A percentile compares a stretch with the other conserved stretches of the same genome.
phyloP scores from a whole-genome alignment of 2,888 invertebrate species.

The Brachypalpus laphriformis region DNA sequence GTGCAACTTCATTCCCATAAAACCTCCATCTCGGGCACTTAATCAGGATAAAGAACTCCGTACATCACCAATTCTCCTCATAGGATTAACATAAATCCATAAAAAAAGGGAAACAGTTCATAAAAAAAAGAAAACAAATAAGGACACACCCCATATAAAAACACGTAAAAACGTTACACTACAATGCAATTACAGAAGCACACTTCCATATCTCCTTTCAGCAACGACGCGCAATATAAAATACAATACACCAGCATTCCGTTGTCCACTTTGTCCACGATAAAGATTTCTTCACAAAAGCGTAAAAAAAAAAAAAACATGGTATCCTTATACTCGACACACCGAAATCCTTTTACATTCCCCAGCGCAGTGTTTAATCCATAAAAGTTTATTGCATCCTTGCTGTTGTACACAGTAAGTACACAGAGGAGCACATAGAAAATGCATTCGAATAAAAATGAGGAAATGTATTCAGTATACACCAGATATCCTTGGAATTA shows the following conservation, averaged over 20 bases:
- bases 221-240: not conserved
- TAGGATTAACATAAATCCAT: conserved; percentile 56
- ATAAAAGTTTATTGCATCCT: conserved; percentile 65
- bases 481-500: conserved; percentile 52
- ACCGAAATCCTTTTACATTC: conserved; percentile 49
- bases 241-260: conserved; percentile 18
- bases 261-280: conserved; percentile 64
- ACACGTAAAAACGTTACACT: conserved; percentile 23
- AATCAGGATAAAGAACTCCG: conserved; percentile 51
- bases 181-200: conserved; percentile 46
- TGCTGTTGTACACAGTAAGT: not conserved
- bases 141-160: conserved; percentile 9
- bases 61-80: conserved; percentile 26
- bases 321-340: conserved; percentile 45
- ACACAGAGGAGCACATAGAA: conserved; percentile 10
- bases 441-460: conserved; percentile 50
- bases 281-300: conserved; percentile 30
- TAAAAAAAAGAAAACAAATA: conserved; percentile 13
- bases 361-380: conserved; percentile 52
- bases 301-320: conserved; percentile 3
- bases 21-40: conserved; percentile 24
- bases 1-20: conserved; percentile 32
- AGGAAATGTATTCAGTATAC: conserved; percentile 34
- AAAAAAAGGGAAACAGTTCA: conserved; percentile 29
- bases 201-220: conserved; percentile 12